These are phyloP conservation scores for Pollimyrus isidori DNA, from an alignment of 2,113 vertebrate genomes.

Conservation along the genomic window DNA sequence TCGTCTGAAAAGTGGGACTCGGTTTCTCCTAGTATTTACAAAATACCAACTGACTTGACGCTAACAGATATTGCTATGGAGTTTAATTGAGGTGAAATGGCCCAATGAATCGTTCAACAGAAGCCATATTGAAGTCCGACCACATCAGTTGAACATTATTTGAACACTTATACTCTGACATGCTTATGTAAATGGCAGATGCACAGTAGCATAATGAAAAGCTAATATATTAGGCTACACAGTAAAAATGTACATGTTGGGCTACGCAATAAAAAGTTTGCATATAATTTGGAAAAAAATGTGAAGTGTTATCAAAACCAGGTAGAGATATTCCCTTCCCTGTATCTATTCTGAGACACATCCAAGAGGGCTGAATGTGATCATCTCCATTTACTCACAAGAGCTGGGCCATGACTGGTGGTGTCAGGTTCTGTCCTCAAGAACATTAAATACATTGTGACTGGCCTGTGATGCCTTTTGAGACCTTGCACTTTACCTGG, in stretches of 20 bases:
- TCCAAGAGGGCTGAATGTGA: not conserved
- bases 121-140: not conserved
- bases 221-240: not conserved
- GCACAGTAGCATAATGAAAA: not conserved
- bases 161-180: not conserved
- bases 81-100: not conserved
- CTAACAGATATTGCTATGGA: not conserved
- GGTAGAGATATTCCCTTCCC: not conserved
- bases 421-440: not conserved
- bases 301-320: not conserved
- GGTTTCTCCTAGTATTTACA: not conserved
- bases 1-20: not conserved
- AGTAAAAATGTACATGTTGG: not conserved
- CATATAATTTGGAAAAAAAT: not conserved
- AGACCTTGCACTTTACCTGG: not conserved
- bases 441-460: not conserved
- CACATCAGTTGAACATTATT: not conserved
- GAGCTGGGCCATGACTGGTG: not conserved
- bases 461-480: not conserved
- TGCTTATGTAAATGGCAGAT: not conserved
- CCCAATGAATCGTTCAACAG: not conserved
- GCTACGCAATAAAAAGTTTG: not conserved
- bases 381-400: constrained; percentile 6
- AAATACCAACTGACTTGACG: not conserved
- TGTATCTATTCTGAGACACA: not conserved